Conservation (phyloP, 2,888 invertebrate genomes). For the Philereme vetulata region DNA sequence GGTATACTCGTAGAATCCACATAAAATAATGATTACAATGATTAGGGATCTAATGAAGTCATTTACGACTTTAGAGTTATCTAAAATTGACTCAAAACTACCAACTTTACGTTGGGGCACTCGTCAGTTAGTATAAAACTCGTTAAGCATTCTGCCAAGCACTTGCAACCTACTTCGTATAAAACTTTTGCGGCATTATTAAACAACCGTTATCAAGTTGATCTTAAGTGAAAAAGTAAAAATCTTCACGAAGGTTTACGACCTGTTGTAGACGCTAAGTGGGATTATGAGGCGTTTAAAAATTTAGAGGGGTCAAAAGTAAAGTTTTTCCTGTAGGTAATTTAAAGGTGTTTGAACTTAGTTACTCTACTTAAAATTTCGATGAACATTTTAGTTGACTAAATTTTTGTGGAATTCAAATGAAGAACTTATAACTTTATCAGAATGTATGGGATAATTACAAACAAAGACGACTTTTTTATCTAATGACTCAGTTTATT, state of each 20-base stretch:
- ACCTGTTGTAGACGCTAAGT: constrained; percentile 33
- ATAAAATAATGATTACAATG: too few relatives aligned
- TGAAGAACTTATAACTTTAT: too few relatives aligned
- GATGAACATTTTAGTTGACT: neutral
- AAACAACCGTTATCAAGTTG: constrained; percentile 45
- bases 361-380: neutral
- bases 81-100: too few relatives aligned
- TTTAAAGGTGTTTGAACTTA: neutral
- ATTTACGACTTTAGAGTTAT: too few relatives aligned
- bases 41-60: too few relatives aligned
- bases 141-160: constrained; percentile 51
- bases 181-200: constrained; percentile 61
- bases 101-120: neutral
- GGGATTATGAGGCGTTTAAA: constrained; percentile 28
- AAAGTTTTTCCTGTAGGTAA: constrained; percentile 3
- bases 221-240: constrained; percentile 42
- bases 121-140: neutral
- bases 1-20: too few relatives aligned
- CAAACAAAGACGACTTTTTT: too few relatives aligned
- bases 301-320: constrained; percentile 19
- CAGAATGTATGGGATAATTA: too few relatives aligned
- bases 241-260: constrained; percentile 36
- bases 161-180: constrained; percentile 54
- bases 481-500: too few relatives aligned
- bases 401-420: too few relatives aligned